These are phyloP conservation scores for Nineta flava DNA, from an alignment of 2,888 invertebrate genomes.

Conservation along the genomic window DNA sequence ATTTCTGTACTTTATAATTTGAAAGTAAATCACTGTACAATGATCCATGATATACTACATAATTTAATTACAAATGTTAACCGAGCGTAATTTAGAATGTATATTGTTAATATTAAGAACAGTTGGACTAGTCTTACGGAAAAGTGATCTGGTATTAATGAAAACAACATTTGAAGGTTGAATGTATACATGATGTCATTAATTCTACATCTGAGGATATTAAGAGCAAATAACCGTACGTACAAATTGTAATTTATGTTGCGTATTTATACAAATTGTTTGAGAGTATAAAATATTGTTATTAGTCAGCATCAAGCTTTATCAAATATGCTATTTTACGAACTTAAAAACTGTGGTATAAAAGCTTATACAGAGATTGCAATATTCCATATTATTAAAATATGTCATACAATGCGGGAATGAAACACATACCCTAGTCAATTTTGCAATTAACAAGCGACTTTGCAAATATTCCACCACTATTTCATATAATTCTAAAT, in stretches of 20 bases:
- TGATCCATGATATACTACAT: slow-evolving; percentile 66
- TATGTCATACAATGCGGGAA: no score
- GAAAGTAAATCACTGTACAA: slow-evolving; percentile 40
- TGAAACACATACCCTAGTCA: no score
- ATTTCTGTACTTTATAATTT: slow-evolving; percentile 77
- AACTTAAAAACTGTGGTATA: no score
- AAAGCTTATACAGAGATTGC: no score
- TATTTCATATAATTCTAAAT: no score
- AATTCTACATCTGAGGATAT: slow-evolving; percentile 24
- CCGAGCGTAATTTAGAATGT: slow-evolving; percentile 73
- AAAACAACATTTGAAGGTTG: slow-evolving; percentile 57
- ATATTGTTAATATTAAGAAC: slow-evolving; percentile 59
- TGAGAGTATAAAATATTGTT: no score
- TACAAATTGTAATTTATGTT: slow-evolving; percentile 3
- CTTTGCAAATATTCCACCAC: no score
- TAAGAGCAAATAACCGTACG: slow-evolving; percentile 26
- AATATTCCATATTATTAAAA: no score
- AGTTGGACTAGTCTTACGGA: slow-evolving; percentile 71
- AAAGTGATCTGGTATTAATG: slow-evolving; percentile 68
- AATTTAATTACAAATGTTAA: slow-evolving; percentile 34
- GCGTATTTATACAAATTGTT: no score
- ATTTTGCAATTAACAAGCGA: no score
- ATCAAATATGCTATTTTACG: no score
- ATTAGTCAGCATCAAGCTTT: no score
- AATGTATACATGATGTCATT: slow-evolving; percentile 46